Evolutionary conservation across 2,888 invertebrate species (phyloP), one percentile per base, ranked within the genome.

Genomic region (Brenthis ino): DNA sequence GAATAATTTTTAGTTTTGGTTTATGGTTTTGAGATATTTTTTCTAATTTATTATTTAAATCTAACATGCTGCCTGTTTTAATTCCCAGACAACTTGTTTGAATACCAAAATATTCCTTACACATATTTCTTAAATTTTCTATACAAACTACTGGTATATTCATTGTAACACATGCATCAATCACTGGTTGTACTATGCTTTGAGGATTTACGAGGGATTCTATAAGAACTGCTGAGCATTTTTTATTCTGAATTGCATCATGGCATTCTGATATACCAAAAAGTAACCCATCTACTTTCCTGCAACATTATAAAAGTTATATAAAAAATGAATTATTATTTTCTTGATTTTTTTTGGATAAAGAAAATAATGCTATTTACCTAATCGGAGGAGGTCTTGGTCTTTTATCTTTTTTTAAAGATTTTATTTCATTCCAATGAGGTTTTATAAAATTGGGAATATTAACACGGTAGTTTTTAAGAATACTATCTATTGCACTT

Each of bases 11-110:
- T 54, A 55, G 48, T 28, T 68, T 55, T 33, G 74, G 68, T 68
- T 72, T 78, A 54, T 83, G 79, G 14, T 68, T 68, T 50, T 80
- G 81, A 12, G 80, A 79, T 72, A 89, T 77, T 68, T 82, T 77
- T 57, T 67, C 8, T 53, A 90, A 75, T 69, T 73, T 76, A 53
- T 75, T 69, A 73, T 64, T 74, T 2, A 89, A 66, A 58, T 87
- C 84, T 71, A 73, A 28, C 60, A 87, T 72, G 67, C 28, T 71
- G 43, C 82, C 75, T 56, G 74, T 76, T 80, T 83, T 85, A 24
- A 93, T 71, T 51, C 91, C 91, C 64, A 93, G 76, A 68, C 90
- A 90, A 76, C 86, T 86, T 43, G 93, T 89, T 66, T 86, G 77
- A 70, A 94, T 85, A 0, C 93, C 93, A 82, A 93, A 91, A 72